Evolutionary conservation across 2,888 invertebrate species (phyloP).

Genomic region (Athalia cordata): DNA sequence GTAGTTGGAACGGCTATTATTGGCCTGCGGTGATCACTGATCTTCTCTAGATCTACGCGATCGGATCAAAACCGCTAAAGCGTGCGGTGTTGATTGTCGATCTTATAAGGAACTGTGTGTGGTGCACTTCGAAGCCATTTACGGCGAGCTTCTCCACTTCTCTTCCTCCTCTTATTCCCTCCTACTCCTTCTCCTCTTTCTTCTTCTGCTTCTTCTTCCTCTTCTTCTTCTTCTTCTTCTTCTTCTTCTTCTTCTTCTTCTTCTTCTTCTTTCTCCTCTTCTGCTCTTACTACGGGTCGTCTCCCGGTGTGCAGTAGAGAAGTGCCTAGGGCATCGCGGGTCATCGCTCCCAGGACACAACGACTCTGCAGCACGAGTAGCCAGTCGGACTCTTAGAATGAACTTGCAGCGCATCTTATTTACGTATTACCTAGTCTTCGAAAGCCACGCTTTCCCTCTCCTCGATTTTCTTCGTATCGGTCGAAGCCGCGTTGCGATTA

Average conservation of each 20-base stretch:
- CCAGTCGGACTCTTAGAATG: constrained; percentile 25
- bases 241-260: neutral
- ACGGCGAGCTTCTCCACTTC: constrained; percentile 44
- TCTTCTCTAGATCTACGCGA: neutral
- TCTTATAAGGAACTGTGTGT: constrained; percentile 35
- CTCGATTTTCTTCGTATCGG: neutral
- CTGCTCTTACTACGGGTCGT: constrained; percentile 47
- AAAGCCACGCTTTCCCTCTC: neutral
- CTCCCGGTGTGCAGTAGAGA: constrained; percentile 47
- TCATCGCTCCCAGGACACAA: constrained; percentile 61
- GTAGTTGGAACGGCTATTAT: too few species aligned
- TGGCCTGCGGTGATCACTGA: neutral
- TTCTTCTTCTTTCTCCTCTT: constrained; percentile 47
- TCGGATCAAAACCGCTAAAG: constrained; percentile 27
- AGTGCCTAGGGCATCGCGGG: constrained; percentile 50
- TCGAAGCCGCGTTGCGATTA: neutral
- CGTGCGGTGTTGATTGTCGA: constrained; percentile 28
- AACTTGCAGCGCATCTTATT: constrained; percentile 12
- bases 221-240: constrained; percentile 35
- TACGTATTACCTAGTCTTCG: neutral
- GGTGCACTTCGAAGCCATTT: constrained; percentile 45
- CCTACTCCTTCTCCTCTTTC: constrained; percentile 10
- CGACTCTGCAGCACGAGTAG: constrained; percentile 51
- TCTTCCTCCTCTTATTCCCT: constrained; percentile 21
- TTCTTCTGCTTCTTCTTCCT: neutral